phyloP scores from a whole-genome alignment of 92 coral and sea anemone species.

The Montipora capitata region DNA sequence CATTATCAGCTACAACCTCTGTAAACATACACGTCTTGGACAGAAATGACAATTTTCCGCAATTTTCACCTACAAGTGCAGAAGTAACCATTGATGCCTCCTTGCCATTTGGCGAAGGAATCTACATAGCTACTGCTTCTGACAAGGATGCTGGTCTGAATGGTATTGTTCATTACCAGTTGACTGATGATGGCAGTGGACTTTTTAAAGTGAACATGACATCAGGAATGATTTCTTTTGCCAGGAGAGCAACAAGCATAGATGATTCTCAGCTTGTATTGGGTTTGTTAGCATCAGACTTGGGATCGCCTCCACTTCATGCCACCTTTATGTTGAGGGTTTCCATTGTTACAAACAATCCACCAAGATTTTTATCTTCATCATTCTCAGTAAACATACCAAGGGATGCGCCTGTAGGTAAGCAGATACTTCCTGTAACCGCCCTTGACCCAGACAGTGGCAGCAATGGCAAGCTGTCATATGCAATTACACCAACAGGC shows the following conservation, averaged over 20 bases:
- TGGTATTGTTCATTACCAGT: constrained; percentile 88
- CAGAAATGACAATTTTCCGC: constrained; percentile 91
- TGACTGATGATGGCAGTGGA: constrained; percentile 79
- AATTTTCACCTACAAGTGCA: constrained; percentile 72
- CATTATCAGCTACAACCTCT: constrained; percentile 80
- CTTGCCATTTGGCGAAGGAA: constrained; percentile 71
- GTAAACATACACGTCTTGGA: constrained; percentile 87
- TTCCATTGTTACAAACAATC: constrained; percentile 76
- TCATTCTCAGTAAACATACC: constrained; percentile 76
- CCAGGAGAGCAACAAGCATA: constrained; percentile 62
- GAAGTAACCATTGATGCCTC: constrained; percentile 80
- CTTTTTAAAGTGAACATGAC: constrained; percentile 79
- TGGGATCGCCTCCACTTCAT: constrained; percentile 91
- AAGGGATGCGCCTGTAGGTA: constrained; percentile 81
- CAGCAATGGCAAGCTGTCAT: constrained; percentile 76
- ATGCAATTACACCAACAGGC: constrained; percentile 70
- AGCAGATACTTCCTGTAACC: constrained; percentile 75
- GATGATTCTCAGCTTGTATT: constrained; percentile 73
- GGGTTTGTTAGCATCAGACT: constrained; percentile 88
- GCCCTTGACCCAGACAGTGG: constrained; percentile 91
- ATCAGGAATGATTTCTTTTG: constrained; percentile 86
- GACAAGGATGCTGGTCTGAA: constrained; percentile 90
- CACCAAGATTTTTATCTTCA: constrained; percentile 79
- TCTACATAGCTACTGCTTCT: constrained; percentile 78
- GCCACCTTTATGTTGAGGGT: constrained; percentile 81